Evolutionary conservation across 2,888 invertebrate genomes (phyloP).

Genomic region (Alentia gelatinosa): DNA sequence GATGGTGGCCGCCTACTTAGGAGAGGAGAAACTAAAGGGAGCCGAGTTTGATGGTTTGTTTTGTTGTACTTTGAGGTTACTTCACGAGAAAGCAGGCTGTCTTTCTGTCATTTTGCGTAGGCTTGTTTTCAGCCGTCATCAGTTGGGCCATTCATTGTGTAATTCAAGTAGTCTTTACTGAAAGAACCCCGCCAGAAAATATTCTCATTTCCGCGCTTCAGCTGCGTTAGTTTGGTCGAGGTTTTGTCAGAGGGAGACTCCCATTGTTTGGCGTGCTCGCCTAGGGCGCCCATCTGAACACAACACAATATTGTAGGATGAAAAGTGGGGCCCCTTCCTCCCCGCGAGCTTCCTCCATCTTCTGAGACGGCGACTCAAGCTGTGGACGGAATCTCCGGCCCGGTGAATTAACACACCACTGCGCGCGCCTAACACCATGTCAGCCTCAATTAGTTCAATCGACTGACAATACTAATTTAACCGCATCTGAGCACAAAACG

Average conservation of each 20-base stretch:
- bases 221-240: background rate
- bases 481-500: background rate
- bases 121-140: background rate
- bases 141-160: background rate
- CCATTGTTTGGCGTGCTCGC: background rate
- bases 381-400: too few species aligned
- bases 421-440: background rate
- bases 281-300: background rate
- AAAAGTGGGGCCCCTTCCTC: too few species aligned
- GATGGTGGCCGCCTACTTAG: too few species aligned
- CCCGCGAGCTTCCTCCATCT: too few species aligned
- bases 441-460: background rate
- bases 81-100: too few species aligned
- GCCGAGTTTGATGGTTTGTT: too few species aligned
- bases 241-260: background rate
- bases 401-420: too few species aligned
- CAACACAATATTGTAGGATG: too few species aligned
- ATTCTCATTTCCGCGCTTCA: background rate
- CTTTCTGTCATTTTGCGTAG: background rate
- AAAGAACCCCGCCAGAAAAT: background rate
- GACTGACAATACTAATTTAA: background rate
- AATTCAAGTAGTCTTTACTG: background rate
- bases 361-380: too few species aligned
- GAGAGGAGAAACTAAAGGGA: too few species aligned
- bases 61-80: too few species aligned